Percentiles rank a stretch among this genome's conserved stretches.
Evolutionary conservation across 1,140 invertebrate species (phyloP).

Genomic region (Eupristina koningsbergeri): DNA sequence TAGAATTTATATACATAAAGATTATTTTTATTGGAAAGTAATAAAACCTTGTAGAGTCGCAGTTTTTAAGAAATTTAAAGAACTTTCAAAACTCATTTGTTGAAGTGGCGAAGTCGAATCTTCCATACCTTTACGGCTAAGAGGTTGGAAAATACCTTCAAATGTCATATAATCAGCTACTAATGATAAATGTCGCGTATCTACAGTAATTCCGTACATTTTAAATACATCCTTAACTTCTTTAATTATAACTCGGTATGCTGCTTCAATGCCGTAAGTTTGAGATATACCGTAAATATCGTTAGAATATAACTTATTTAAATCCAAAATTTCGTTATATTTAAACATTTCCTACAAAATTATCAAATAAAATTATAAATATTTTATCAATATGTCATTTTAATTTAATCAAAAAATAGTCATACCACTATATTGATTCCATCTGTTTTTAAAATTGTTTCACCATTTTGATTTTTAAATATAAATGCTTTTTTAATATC

Average conservation of each 20-base stretch:
- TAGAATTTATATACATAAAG: slow-evolving; percentile 8
- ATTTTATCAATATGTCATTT: neutral
- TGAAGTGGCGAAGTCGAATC: slow-evolving; percentile 92
- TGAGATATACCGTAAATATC: slow-evolving; percentile 93
- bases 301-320: slow-evolving; percentile 92
- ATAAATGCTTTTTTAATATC: slow-evolving; percentile 89
- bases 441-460: slow-evolving; percentile 89
- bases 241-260: slow-evolving; percentile 88
- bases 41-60: slow-evolving; percentile 79
- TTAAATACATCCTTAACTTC: slow-evolving; percentile 95
- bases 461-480: slow-evolving; percentile 76
- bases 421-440: slow-evolving; percentile 91
- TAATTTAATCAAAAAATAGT: neutral
- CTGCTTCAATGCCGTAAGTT: slow-evolving; percentile 97
- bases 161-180: slow-evolving; percentile 99
- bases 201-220: slow-evolving; percentile 96
- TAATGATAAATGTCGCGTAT: slow-evolving; percentile 92
- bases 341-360: slow-evolving; percentile 85
- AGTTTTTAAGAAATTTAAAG: slow-evolving; percentile 88
- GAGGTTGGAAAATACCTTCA: slow-evolving; percentile 89
- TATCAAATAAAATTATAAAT: neutral
- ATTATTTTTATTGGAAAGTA: slow-evolving; percentile 58
- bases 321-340: slow-evolving; percentile 85
- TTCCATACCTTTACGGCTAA: slow-evolving; percentile 93
- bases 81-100: slow-evolving; percentile 98